Conservation (phyloP, 2,888 invertebrate genomes). For the Drosophila diplacantha region DNA sequence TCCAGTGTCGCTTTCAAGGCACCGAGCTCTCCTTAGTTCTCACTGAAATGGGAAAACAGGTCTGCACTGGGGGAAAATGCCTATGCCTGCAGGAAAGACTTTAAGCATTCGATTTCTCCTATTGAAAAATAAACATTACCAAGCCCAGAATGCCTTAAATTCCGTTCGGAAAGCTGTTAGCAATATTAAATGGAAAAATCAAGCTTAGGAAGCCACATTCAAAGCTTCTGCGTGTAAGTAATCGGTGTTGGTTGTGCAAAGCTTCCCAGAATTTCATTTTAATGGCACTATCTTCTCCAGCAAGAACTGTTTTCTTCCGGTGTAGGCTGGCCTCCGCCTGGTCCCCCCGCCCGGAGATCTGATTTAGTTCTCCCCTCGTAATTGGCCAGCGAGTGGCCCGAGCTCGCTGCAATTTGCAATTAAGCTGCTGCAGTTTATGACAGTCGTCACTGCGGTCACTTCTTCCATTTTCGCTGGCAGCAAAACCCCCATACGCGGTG, state of each 20-base stretch:
- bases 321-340: no score
- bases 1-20: slow-evolving; percentile 31
- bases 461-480: background rate
- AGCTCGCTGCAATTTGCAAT: slow-evolving; percentile 28
- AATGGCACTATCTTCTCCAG: background rate
- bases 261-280: no score
- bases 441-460: slow-evolving; percentile 12
- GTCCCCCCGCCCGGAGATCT: background rate
- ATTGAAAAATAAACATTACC: background rate
- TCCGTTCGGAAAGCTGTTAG: background rate
- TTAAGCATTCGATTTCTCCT: background rate
- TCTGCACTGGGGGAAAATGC: background rate
- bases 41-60: background rate
- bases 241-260: no score
- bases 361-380: slow-evolving; percentile 20
- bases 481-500: background rate
- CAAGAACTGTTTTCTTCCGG: no score
- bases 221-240: no score
- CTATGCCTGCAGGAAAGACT: background rate
- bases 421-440: slow-evolving; percentile 22
- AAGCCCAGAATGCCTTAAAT: background rate
- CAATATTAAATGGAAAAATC: no score
- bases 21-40: slow-evolving; percentile 42
- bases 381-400: slow-evolving; percentile 13
- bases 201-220: no score